Conservation (phyloP, 2,113 vertebrate species). For the Phoxinus phoxinus region DNA sequence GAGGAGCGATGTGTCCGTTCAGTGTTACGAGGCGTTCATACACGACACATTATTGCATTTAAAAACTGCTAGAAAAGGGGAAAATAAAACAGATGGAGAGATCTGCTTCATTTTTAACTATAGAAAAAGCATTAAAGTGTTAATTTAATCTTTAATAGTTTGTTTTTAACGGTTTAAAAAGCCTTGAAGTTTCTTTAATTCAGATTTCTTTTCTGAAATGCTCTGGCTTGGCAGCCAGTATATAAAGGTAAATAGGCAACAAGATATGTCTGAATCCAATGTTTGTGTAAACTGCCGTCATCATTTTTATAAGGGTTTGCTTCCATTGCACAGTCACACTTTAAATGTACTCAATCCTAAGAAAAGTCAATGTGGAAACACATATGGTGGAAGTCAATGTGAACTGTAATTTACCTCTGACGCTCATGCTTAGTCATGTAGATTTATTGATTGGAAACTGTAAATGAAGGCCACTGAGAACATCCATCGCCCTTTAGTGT, state of each 20-base stretch:
- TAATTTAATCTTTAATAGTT: too few species aligned
- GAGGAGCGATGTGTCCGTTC: neutral
- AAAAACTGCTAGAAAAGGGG: neutral
- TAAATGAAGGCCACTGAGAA: conserved; percentile 36
- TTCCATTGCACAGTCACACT: neutral
- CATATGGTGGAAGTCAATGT: neutral
- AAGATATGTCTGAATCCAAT: neutral
- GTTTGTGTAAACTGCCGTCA: neutral
- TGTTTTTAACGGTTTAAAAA: too few species aligned
- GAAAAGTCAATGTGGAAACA: too few species aligned
- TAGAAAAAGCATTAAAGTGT: too few species aligned
- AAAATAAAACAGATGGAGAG: neutral
- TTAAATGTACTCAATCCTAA: neutral
- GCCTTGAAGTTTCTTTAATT: too few species aligned
- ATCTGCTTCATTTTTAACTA: too few species aligned
- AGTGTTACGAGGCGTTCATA: neutral
- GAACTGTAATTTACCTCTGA: conserved; percentile 35
- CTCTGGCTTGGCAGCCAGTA: too few species aligned
- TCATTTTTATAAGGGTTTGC: neutral
- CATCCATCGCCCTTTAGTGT: neutral
- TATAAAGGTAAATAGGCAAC: too few species aligned
- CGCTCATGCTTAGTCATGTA: conserved; percentile 15
- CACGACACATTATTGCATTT: neutral
- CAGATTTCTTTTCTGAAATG: too few species aligned
- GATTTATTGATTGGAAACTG: conserved; percentile 43